phyloP scores from a whole-genome alignment of 2,888 invertebrate genomes.

The Noctua janthe region DNA sequence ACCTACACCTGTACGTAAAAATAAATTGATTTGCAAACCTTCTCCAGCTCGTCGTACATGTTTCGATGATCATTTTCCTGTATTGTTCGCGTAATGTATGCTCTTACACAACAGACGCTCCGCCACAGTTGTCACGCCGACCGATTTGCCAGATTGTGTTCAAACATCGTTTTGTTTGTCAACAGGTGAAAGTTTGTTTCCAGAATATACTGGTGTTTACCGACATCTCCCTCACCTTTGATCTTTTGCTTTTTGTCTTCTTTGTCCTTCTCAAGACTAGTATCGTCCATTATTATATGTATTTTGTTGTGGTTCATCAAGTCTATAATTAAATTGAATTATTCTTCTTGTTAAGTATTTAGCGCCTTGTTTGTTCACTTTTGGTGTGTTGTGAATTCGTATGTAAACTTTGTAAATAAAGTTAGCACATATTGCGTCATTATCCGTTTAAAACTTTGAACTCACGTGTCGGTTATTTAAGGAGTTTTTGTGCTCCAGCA shows the following conservation, averaged over 20 bases:
- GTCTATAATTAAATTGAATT: conserved; percentile 19
- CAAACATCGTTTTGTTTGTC: conserved; percentile 49
- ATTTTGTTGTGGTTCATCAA: conserved; percentile 7
- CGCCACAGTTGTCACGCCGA: conserved; percentile 36
- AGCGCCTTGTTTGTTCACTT: conserved; percentile 20
- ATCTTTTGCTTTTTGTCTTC: conserved; percentile 23
- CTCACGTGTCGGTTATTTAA: conserved; percentile 40
- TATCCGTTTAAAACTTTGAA: conserved; percentile 46
- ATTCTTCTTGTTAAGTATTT: conserved; percentile 26
- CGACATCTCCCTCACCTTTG: conserved; percentile 20
- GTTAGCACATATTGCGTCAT: conserved; percentile 58
- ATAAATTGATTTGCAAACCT: conserved; percentile 19
- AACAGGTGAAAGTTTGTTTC: conserved; percentile 45
- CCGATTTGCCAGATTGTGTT: conserved; percentile 40
- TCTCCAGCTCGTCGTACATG: conserved; percentile 12
- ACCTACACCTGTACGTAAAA: conserved; percentile 21
- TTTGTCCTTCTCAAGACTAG: not conserved
- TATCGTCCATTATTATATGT: not conserved
- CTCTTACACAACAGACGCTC: conserved; percentile 35
- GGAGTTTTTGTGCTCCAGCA: conserved; percentile 30
- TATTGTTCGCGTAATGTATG: conserved; percentile 30
- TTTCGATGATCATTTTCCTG: conserved; percentile 47
- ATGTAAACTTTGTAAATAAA: conserved; percentile 47
- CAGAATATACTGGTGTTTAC: conserved; percentile 12
- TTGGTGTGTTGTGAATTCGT: conserved; percentile 34